Evolutionary conservation across 2,113 vertebrate genomes (phyloP).

Genomic region (Marcusenius ussheri): DNA sequence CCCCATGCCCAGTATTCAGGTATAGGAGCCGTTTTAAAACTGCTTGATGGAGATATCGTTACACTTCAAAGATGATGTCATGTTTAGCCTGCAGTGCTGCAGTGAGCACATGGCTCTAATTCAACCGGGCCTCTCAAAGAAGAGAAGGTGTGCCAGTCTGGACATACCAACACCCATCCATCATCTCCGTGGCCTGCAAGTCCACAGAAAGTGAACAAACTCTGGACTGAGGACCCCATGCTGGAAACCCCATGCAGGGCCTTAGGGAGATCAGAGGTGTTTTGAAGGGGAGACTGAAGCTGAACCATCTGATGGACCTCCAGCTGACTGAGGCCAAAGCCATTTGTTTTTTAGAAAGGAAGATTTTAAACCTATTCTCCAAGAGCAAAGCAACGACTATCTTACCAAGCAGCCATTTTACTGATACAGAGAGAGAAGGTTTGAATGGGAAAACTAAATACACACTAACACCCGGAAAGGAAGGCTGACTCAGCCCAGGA

Average conservation of each 20-base stretch:
- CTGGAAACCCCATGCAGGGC: background rate
- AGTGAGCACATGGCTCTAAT: slow-evolving; percentile 5
- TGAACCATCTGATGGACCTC: background rate
- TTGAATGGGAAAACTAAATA: background rate
- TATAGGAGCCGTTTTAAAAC: background rate
- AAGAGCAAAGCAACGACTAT: background rate
- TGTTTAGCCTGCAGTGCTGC: slow-evolving; percentile 37
- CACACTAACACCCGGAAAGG: background rate
- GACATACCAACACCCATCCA: background rate
- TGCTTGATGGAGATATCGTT: slow-evolving; percentile 18
- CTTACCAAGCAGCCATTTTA: background rate
- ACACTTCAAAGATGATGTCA: slow-evolving; percentile 44
- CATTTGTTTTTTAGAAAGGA: background rate
- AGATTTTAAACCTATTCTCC: background rate
- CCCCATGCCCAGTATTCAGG: background rate
- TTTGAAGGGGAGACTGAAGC: background rate
- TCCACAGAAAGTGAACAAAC: background rate
- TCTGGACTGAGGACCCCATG: background rate
- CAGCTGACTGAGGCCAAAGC: background rate
- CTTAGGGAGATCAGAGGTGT: background rate
- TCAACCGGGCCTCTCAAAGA: background rate
- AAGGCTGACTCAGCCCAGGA: background rate
- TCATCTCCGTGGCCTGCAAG: background rate
- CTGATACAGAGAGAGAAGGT: background rate
- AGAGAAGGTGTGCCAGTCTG: background rate